A percentile compares a stretch with the other conserved stretches of the same genome.
Conservation (phyloP, 2,888 invertebrate genomes). For the Caenorhabditis imperialis region DNA sequence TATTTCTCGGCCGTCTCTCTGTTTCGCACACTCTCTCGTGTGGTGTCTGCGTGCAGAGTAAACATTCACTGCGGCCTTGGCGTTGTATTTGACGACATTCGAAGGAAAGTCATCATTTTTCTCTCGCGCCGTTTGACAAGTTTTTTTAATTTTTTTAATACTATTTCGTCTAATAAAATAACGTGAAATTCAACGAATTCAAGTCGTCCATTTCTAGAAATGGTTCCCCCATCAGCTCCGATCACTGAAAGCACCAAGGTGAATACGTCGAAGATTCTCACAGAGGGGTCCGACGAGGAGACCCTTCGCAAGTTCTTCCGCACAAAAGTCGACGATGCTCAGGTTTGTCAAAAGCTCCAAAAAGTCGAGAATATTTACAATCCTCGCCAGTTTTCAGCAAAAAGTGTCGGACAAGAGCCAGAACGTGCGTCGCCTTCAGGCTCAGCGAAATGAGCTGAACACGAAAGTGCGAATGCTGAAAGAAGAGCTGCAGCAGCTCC, state of each 20-base stretch:
- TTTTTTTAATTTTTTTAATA: constrained; percentile 1
- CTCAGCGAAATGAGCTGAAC: constrained; percentile 97
- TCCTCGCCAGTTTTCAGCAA: constrained; percentile 80
- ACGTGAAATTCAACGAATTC: too few relatives aligned
- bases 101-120: constrained; percentile 32
- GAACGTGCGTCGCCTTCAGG: constrained; percentile 94
- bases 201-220: constrained; percentile 5
- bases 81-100: constrained; percentile 16
- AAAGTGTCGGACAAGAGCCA: constrained; percentile 97
- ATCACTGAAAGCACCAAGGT: neutral
- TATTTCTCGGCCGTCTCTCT: too few relatives aligned
- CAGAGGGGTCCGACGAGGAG: constrained; percentile 58
- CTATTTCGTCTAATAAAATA: too few relatives aligned
- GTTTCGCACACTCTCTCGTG: too few relatives aligned
- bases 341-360: too few relatives aligned
- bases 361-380: neutral
- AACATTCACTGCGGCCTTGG: constrained; percentile 7
- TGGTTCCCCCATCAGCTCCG: constrained; percentile 27
- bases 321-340: constrained; percentile 96
- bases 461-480: constrained; percentile 98
- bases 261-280: constrained; percentile 13
- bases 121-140: neutral
- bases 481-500: constrained; percentile 93
- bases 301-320: constrained; percentile 85
- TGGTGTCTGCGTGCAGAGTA: too few relatives aligned